A percentile compares a stretch with the other conserved stretches of the same genome.
These are phyloP conservation scores for Heliconius sara DNA, from an alignment of 2,888 invertebrate species.

Conservation along the genomic window DNA sequence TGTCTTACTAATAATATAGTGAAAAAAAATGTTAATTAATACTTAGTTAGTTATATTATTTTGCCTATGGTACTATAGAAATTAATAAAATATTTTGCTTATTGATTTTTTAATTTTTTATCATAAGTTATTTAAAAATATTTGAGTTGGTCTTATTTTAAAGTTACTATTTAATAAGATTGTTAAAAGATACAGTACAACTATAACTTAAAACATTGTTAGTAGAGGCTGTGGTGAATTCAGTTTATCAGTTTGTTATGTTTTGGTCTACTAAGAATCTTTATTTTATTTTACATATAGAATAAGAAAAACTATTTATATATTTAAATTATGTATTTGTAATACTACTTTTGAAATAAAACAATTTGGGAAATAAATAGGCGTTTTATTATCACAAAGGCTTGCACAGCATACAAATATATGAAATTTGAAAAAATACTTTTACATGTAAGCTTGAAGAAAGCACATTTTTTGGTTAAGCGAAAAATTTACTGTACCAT, in stretches of 20 bases:
- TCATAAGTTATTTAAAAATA: not conserved
- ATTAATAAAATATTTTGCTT: not conserved
- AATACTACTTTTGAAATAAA: constrained; percentile 14
- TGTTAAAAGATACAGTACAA: not conserved
- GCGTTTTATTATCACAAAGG: constrained; percentile 73
- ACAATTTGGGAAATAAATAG: constrained; percentile 55
- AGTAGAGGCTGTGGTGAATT: not conserved
- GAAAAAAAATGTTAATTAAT: not conserved
- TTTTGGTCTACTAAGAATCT: not conserved
- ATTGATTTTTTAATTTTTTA: not conserved
- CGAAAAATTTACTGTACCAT: constrained; percentile 29
- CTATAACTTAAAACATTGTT: not conserved
- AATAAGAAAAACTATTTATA: too few species aligned
- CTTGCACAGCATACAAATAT: constrained; percentile 63
- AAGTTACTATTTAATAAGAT: not conserved
- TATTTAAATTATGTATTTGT: not conserved
- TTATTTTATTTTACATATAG: not conserved
- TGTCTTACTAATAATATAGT: not conserved
- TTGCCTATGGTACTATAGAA: not conserved
- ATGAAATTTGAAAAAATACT: constrained; percentile 40
- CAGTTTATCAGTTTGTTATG: not conserved
- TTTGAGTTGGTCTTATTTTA: not conserved
- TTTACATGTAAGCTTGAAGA: constrained; percentile 55
- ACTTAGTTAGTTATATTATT: not conserved
- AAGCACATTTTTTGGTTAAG: constrained; percentile 52